Percentiles rank a stretch among this genome's conserved stretches.
Conservation (phyloP, 2,888 invertebrate genomes). For the Meteorus cinctellus region DNA sequence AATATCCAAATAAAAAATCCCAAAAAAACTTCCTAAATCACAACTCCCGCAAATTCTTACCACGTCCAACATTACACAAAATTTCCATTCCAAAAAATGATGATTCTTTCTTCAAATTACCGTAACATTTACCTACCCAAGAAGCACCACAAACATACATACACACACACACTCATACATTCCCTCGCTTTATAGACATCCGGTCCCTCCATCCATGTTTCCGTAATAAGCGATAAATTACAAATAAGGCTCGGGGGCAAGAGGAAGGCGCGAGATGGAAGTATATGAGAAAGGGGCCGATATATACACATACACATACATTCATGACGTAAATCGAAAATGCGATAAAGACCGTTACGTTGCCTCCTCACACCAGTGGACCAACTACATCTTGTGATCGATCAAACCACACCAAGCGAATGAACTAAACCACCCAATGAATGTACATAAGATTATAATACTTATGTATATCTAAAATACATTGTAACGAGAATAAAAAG, state of each 20-base stretch:
- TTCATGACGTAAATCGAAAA: slow-evolving; percentile 41
- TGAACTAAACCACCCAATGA: slow-evolving; percentile 57
- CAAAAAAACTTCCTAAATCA: no score
- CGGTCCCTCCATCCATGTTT: slow-evolving; percentile 26
- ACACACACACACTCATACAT: neutral
- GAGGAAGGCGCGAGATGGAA: slow-evolving; percentile 18
- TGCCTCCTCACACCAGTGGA: slow-evolving; percentile 28
- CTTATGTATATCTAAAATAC: neutral
- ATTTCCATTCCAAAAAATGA: no score
- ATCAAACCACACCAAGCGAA: slow-evolving; percentile 66
- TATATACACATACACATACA: neutral
- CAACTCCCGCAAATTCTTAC: no score
- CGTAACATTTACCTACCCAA: neutral
- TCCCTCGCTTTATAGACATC: slow-evolving; percentile 2
- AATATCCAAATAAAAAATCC: no score
- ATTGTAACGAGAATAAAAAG: slow-evolving; percentile 16
- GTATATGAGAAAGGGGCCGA: slow-evolving; percentile 15
- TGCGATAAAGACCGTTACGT: slow-evolving; percentile 58
- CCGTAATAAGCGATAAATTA: slow-evolving; percentile 45
- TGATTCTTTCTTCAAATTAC: no score
- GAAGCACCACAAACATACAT: neutral
- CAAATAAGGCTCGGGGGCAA: slow-evolving; percentile 29
- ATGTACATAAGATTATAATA: slow-evolving; percentile 6
- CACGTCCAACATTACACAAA: no score
- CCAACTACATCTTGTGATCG: slow-evolving; percentile 57